Conservation (phyloP, 2,113 vertebrate genomes). For the Leucosticte australis region DNA sequence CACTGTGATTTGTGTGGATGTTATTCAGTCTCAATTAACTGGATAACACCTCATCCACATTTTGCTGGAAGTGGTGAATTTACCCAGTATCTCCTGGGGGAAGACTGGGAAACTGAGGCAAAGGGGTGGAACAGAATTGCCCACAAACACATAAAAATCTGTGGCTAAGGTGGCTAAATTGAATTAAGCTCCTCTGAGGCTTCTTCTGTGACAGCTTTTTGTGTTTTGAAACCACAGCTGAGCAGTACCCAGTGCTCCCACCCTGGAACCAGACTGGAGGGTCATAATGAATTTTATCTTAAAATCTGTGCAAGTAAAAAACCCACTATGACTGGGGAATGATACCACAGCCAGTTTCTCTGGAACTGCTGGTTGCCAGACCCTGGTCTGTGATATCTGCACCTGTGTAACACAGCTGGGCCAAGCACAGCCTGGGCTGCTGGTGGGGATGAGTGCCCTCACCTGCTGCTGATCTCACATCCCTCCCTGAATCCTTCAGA, state of each 20-base stretch:
- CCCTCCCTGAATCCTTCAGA: background rate
- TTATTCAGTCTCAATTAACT: background rate
- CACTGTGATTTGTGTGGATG: background rate
- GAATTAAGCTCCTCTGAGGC: background rate
- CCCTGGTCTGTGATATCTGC: background rate
- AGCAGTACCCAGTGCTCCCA: background rate
- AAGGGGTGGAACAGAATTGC: background rate
- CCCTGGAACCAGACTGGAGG: background rate
- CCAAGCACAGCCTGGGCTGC: background rate
- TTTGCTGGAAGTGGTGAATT: background rate
- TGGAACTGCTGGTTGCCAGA: background rate
- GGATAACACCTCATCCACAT: fast-evolving
- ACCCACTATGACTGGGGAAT: fast-evolving
- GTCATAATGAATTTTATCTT: background rate
- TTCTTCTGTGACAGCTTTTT: background rate
- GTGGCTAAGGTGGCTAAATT: background rate
- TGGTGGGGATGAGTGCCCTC: background rate
- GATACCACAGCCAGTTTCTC: background rate
- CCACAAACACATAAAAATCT: background rate
- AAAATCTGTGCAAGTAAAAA: background rate
- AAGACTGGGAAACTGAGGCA: background rate
- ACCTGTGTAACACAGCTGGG: background rate
- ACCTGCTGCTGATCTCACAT: background rate
- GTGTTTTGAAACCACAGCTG: background rate
- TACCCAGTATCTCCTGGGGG: background rate